A percentile compares a stretch with the other conserved stretches of the same genome.
Conservation (phyloP, 1,140 invertebrate genomes). For the Calosoma granatense region DNA sequence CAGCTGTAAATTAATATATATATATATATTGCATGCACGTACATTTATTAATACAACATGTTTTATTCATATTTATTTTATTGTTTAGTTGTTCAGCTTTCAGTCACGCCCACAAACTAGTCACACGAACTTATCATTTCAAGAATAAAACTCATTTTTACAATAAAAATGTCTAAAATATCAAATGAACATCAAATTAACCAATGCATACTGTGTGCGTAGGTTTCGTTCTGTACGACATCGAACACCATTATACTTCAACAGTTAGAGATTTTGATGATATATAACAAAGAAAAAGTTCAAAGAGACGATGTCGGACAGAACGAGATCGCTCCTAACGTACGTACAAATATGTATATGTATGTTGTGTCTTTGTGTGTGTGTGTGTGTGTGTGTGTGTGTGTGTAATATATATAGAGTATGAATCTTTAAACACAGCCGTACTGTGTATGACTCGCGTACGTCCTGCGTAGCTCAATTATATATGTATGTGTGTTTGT, state of each 20-base stretch:
- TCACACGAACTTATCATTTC: neutral
- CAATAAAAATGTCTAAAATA: constrained; percentile 3
- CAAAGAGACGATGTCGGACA: neutral
- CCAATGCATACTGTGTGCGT: too few species aligned
- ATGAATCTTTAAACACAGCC: neutral
- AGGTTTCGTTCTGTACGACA: too few species aligned
- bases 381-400: too few species aligned
- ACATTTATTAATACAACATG: neutral
- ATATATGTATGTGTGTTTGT: too few species aligned
- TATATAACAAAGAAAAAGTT: neutral
- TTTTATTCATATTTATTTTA: constrained; percentile 8
- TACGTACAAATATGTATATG: neutral
- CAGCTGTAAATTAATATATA: neutral
- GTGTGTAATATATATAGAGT: too few species aligned
- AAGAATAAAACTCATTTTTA: constrained; percentile 6
- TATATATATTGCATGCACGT: neutral
- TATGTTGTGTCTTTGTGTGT: too few species aligned
- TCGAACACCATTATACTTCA: too few species aligned
- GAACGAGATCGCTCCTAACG: neutral
- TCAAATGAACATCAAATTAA: neutral
- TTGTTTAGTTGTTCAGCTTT: constrained; percentile 3
- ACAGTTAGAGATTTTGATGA: too few species aligned
- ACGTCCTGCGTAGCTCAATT: neutral
- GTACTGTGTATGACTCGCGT: neutral
- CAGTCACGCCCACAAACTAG: neutral